A percentile compares a stretch with the other conserved stretches of the same genome.
phyloP scores from a whole-genome alignment of 2,797 vertebrate genomes.

The Geotrypetes seraphini region DNA sequence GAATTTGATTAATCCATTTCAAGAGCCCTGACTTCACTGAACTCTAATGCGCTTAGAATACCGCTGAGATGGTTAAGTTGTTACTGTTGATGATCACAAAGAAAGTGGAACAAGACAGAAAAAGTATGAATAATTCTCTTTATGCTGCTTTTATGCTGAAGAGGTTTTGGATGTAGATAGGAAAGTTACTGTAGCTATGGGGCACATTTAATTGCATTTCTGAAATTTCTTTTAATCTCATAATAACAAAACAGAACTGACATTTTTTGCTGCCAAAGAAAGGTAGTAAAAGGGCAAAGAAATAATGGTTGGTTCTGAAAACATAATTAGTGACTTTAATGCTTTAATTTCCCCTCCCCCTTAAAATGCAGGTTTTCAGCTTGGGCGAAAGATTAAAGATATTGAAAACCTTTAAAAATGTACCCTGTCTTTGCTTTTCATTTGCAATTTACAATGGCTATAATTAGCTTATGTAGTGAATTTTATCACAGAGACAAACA shows the following conservation, averaged over 20 bases:
- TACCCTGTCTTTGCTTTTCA: slow-evolving; percentile 65
- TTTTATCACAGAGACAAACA: slow-evolving; percentile 63
- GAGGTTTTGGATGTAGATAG: slow-evolving; percentile 59
- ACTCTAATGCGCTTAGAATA: slow-evolving; percentile 43
- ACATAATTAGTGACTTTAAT: slow-evolving; percentile 77
- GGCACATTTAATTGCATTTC: slow-evolving; percentile 71
- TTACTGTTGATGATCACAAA: slow-evolving; percentile 60
- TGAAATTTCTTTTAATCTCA: slow-evolving; percentile 73
- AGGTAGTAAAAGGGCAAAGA: slow-evolving; percentile 76
- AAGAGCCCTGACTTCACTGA: slow-evolving; percentile 46
- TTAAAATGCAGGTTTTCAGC: slow-evolving; percentile 68
- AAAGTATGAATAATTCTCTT: slow-evolving; percentile 44
- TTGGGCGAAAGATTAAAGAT: slow-evolving; percentile 68
- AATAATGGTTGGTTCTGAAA: slow-evolving; percentile 76
- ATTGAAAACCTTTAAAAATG: slow-evolving; percentile 66
- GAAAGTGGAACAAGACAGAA: slow-evolving; percentile 44
- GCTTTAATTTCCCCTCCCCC: too few species aligned
- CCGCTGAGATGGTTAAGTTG: slow-evolving; percentile 57
- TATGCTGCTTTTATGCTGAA: slow-evolving; percentile 61
- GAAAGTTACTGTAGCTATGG: slow-evolving; percentile 65
- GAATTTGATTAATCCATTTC: too few species aligned
- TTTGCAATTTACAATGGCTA: slow-evolving; percentile 65
- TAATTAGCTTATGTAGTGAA: slow-evolving; percentile 65
- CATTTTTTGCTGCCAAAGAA: slow-evolving; percentile 75
- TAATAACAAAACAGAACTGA: slow-evolving; percentile 73